Evolutionary conservation across 2,888 invertebrate species (phyloP).

Genomic region (Aquatica leii): DNA sequence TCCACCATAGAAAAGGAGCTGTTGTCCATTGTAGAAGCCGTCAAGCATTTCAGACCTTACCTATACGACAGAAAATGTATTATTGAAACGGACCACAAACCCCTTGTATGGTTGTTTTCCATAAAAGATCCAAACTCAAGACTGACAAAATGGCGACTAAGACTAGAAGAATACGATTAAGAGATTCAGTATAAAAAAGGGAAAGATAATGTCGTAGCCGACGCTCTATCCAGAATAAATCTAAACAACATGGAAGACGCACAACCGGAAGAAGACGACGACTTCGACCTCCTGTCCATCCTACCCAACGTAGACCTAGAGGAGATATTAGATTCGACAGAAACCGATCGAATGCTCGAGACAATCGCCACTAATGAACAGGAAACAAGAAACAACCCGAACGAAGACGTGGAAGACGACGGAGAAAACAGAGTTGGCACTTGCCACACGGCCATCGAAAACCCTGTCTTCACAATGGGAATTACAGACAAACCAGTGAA

Average conservation of each 20-base stretch:
- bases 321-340: neutral
- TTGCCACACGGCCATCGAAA: no score
- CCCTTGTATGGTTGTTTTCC: neutral
- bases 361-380: no score
- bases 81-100: neutral
- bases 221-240: neutral
- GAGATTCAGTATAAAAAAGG: neutral
- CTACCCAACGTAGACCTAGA: no score
- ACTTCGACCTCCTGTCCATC: neutral
- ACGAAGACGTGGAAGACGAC: no score
- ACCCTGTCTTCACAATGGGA: no score
- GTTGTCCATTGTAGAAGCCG: neutral
- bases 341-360: no score
- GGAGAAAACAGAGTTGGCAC: no score
- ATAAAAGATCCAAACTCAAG: neutral
- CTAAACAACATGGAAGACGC: neutral
- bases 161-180: no score
- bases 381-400: no score
- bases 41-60: slow-evolving; percentile 1
- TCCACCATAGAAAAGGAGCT: neutral
- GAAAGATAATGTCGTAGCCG: neutral
- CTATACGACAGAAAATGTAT: neutral
- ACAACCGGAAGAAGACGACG: neutral
- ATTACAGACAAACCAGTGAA: no score
- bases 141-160: no score